Conservation (phyloP, 2,797 vertebrate species). For the Propithecus deckenii region DNA sequence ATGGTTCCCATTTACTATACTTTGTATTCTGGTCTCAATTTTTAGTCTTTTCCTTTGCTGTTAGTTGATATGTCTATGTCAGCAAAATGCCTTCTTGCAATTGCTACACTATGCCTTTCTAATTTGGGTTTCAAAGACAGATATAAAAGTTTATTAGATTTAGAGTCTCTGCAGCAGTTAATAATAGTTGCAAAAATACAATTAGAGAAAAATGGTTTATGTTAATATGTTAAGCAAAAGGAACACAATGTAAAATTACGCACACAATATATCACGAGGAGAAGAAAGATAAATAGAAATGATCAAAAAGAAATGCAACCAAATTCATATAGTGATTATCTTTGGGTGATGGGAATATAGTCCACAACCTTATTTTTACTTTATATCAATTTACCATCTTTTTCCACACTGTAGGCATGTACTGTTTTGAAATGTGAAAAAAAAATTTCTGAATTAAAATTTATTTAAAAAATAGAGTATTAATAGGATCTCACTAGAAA, state of each 20-base stretch:
- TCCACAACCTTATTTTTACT: not conserved
- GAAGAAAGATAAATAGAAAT: slow-evolving; percentile 14
- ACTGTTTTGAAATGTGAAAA: not conserved
- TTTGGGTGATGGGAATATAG: not conserved
- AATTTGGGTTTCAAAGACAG: not conserved
- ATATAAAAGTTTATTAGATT: not conserved
- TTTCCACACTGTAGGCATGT: not conserved
- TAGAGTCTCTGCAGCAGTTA: not conserved
- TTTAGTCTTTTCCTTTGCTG: slow-evolving; percentile 5
- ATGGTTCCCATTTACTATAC: not conserved
- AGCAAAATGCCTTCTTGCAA: slow-evolving; percentile 34
- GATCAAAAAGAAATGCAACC: slow-evolving; percentile 41
- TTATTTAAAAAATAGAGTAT: not conserved
- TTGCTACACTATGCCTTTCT: not conserved
- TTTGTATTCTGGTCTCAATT: not conserved
- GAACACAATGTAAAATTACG: not conserved
- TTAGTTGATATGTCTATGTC: not conserved
- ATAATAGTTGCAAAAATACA: slow-evolving; percentile 17
- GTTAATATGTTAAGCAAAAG: slow-evolving; percentile 10
- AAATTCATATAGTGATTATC: not conserved
- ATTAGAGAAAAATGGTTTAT: slow-evolving; percentile 5
- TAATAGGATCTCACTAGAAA: slow-evolving; percentile 13
- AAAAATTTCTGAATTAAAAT: not conserved
- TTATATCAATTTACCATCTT: slow-evolving; percentile 1
- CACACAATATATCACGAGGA: not conserved